Conservation (phyloP, 1,140 invertebrate species). For the Araneus ventricosus region DNA sequence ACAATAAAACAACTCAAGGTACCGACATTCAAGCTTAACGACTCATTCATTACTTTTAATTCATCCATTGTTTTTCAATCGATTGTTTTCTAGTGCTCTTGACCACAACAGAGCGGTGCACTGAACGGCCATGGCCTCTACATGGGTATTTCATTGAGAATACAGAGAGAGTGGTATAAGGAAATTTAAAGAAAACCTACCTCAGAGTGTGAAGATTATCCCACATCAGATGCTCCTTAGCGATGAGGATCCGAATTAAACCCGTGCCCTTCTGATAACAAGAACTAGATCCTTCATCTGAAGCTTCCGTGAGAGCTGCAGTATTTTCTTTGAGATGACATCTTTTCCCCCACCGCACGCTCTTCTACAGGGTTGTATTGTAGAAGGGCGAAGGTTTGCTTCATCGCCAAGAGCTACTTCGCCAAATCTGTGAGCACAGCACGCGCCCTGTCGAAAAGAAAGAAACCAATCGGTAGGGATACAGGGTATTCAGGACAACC, state of each 20-base stretch:
- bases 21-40: neutral
- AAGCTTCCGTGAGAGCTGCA: slow-evolving; percentile 25
- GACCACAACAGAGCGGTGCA: neutral
- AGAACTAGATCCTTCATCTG: slow-evolving; percentile 38
- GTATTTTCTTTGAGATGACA: slow-evolving; percentile 48
- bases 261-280: neutral
- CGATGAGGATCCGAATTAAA: neutral
- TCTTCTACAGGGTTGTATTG: neutral
- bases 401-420: slow-evolving; percentile 19
- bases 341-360: neutral
- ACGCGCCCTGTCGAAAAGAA: neutral
- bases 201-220: neutral
- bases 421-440: neutral
- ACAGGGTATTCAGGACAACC: neutral
- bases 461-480: neutral
- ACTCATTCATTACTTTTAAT: neutral
- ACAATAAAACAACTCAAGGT: neutral
- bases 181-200: slow-evolving; percentile 16
- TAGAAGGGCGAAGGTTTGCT: neutral
- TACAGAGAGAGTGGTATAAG: neutral
- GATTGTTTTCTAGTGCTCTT: neutral
- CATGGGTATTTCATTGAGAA: neutral
- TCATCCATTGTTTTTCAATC: too few species aligned
- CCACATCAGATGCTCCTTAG: too few species aligned
- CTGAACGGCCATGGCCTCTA: slow-evolving; percentile 26